phyloP scores from a whole-genome alignment of 2,888 invertebrate genomes.

The Polyommatus iphigenia region DNA sequence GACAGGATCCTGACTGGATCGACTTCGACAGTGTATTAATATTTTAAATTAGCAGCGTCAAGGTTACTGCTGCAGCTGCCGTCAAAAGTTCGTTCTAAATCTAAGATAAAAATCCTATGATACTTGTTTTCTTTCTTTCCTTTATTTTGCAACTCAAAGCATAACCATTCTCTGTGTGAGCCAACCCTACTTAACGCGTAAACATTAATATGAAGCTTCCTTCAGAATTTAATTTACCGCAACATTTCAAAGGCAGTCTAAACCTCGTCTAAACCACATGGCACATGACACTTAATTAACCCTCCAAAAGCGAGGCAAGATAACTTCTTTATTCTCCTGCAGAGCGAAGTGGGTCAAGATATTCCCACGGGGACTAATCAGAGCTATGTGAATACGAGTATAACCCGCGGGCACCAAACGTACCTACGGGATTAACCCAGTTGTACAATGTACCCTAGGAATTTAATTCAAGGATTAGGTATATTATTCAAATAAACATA shows the following conservation, averaged over 20 bases:
- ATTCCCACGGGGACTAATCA: conserved; percentile 30
- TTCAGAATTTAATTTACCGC: conserved; percentile 6
- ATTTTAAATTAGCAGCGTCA: too few species aligned
- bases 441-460: background rate
- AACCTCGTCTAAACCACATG: conserved; percentile 1
- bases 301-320: conserved; percentile 19
- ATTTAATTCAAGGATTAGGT: background rate
- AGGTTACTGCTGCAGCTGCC: too few species aligned
- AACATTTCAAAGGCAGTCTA: background rate
- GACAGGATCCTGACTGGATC: too few species aligned
- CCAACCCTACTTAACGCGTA: background rate
- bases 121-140: too few species aligned
- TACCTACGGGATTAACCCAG: conserved; percentile 9
- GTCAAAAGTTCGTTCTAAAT: too few species aligned
- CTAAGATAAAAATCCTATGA: too few species aligned
- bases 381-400: conserved; percentile 20
- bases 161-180: background rate
- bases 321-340: conserved; percentile 27
- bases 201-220: background rate
- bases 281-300: conserved; percentile 15
- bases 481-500: background rate
- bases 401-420: background rate
- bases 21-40: too few species aligned
- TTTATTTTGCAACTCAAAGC: too few species aligned
- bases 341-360: conserved; percentile 26